A percentile compares a stretch with the other conserved stretches of the same genome.
Conservation (phyloP, 1,140 invertebrate genomes). For the Luehdorfia chinensis region DNA sequence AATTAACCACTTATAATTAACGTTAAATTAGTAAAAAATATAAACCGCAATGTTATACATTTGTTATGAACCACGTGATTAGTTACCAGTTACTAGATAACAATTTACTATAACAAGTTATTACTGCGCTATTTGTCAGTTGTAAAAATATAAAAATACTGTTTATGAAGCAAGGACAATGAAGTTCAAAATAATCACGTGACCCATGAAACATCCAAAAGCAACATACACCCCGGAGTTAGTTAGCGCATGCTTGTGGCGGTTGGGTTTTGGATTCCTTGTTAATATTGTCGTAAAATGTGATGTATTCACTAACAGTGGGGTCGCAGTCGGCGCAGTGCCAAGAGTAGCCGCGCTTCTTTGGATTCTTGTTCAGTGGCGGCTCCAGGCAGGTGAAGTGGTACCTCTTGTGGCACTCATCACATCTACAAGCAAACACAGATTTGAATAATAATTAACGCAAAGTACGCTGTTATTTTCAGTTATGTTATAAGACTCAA, state of each 20-base stretch:
- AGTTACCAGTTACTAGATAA: too few relatives aligned
- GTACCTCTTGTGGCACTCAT: constrained; percentile 93
- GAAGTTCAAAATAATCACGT: background rate
- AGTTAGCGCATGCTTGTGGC: background rate
- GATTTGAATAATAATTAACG: background rate
- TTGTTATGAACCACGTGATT: background rate
- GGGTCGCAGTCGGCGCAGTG: constrained; percentile 97
- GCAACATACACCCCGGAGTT: background rate
- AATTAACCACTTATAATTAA: background rate
- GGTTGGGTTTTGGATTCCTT: background rate
- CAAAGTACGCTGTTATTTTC: background rate
- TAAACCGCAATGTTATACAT: background rate
- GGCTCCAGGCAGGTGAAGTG: constrained; percentile 95
- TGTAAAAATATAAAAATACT: too few relatives aligned
- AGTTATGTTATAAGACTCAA: background rate
- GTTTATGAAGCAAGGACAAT: too few relatives aligned
- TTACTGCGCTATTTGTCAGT: too few relatives aligned
- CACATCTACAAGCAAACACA: constrained; percentile 82
- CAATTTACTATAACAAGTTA: too few relatives aligned
- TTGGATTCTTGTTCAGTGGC: constrained; percentile 94
- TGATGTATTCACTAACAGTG: constrained; percentile 80
- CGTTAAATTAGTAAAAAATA: background rate
- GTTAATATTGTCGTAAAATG: background rate
- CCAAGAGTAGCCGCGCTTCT: constrained; percentile 95
- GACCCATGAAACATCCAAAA: background rate